Evolutionary conservation across 1,140 invertebrate genomes (phyloP), one percentile per base, ranked within the genome.

Genomic region (Macrotrachela quadricornifera): DNA sequence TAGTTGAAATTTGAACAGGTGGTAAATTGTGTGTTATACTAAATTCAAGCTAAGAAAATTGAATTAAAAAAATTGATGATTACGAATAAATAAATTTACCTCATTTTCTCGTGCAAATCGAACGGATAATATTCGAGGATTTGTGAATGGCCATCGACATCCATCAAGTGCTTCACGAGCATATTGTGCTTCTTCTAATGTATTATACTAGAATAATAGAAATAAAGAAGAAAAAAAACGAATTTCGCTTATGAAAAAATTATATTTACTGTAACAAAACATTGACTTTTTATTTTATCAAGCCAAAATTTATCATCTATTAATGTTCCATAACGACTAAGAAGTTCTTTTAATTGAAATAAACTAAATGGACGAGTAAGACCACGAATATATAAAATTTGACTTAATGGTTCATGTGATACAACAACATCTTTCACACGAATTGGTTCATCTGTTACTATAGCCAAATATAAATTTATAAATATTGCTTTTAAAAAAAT

Each of bases 261-360:
- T 96, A 95, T 57, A 95, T 92, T 67, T 80, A 80, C 67, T 95
- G 76, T 78, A 30, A 84, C 86, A 72, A 78, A 85, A 71, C 88
- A 95, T 71, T 90, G 88, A 0, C 87, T 92, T 67, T 96, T 96
- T 57, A 95, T 92, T 67, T 80, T 80, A 67, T 95, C 85, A 62
- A 94, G 92, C 52, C 87, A 95, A 45, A 54, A 54, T 9, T 41
- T n/a, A 16, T 36, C 10, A 11, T 54, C 52, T 15, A 78, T 73
- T 46, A 95, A 79, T 59, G 75, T 81, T 46, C 90, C 90, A n/a
- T 83, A 88, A 56, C 85, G 75, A 54, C 79, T 79, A 46, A 96
- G 70, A 45, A 95, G 72, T 60, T 91, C 85, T 63, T 86, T 86
- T 15, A 96, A 72, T 70, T 92, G 87, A 58, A 79, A 77, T 16